Conservation (phyloP, 2,113 vertebrate species). For the Rhipidura dahli region DNA sequence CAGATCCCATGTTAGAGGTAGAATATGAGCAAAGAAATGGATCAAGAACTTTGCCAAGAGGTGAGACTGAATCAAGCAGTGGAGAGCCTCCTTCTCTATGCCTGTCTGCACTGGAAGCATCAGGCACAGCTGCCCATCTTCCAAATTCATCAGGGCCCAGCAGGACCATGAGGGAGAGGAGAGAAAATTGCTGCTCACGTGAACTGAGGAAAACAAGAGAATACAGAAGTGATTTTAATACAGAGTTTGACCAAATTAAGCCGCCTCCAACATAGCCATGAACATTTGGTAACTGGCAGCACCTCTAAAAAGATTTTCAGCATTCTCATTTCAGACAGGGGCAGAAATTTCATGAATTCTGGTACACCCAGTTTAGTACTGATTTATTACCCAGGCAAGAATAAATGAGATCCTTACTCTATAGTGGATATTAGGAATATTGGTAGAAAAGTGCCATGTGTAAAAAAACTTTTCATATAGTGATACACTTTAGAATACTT, state of each 20-base stretch:
- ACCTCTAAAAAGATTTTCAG: background rate
- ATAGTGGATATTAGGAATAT: background rate
- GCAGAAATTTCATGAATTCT: background rate
- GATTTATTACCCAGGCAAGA: background rate
- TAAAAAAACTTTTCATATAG: background rate
- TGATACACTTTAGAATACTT: background rate
- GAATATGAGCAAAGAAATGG: background rate
- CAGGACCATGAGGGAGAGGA: rapidly evolving
- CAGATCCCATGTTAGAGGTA: background rate
- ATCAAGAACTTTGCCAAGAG: background rate
- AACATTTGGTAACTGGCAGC: background rate
- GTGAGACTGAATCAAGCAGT: background rate
- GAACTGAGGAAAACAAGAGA: background rate
- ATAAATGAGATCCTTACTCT: background rate
- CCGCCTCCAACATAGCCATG: background rate
- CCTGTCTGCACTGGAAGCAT: background rate
- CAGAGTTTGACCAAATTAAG: background rate
- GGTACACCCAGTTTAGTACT: background rate
- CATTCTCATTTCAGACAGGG: background rate
- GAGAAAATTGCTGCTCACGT: background rate
- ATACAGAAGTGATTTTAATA: background rate
- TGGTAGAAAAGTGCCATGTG: background rate
- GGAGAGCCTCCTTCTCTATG: background rate
- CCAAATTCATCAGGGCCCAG: background rate
- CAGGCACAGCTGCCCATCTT: background rate